Conservation (phyloP, 1,140 invertebrate species). For the Lepidurus couesii region DNA sequence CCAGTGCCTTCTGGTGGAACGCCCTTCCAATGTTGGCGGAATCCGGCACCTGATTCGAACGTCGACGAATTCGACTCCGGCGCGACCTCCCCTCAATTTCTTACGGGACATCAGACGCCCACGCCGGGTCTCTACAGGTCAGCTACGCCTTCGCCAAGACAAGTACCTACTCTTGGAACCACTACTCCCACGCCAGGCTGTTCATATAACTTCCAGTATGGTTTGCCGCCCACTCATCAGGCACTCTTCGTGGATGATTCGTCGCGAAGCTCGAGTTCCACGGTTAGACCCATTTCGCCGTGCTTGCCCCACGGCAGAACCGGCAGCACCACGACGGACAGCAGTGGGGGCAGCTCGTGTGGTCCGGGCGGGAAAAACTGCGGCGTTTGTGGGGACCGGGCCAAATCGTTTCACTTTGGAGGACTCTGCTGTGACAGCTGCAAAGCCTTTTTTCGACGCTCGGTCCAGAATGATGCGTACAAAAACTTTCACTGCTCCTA, state of each 20-base stretch:
- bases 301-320: not conserved
- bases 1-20: not conserved
- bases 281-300: not conserved
- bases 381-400: conserved; percentile 45
- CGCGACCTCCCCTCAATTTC: not conserved
- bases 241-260: not conserved
- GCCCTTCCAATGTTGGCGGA: not conserved
- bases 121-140: not conserved
- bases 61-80: not conserved
- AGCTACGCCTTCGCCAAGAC: not conserved
- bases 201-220: not conserved
- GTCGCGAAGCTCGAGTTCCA: not conserved
- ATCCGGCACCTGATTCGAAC: not conserved
- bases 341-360: not conserved
- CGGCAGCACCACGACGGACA: not conserved
- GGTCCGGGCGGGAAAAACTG: conserved; percentile 43
- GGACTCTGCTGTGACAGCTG: conserved; percentile 46
- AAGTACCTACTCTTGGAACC: not conserved
- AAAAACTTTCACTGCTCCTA: conserved; percentile 44
- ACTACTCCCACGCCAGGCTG: not conserved
- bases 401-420: conserved; percentile 47
- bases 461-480: conserved; percentile 43
- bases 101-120: not conserved
- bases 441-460: conserved; percentile 47
- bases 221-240: not conserved